Percentiles rank a stretch among this genome's conserved stretches.
These are phyloP conservation scores for Antrozous pallidus DNA, from an alignment of 2,797 vertebrate species.

Conservation along the genomic window DNA sequence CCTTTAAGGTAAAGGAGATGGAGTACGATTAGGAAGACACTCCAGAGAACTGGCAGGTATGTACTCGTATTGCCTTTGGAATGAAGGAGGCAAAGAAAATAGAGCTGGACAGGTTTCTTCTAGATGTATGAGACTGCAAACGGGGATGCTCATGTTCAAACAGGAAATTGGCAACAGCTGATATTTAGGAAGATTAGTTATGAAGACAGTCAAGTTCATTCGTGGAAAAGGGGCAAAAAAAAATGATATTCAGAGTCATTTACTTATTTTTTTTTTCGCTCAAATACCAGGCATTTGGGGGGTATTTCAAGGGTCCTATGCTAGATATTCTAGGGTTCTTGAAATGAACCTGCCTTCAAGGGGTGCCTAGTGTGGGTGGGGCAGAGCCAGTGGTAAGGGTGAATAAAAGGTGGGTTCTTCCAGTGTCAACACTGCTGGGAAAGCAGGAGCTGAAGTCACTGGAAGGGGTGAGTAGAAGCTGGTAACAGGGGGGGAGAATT, in stretches of 20 bases:
- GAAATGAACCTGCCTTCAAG: background rate
- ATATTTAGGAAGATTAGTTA: background rate
- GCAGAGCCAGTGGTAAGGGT: background rate
- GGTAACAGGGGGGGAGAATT: too few species aligned
- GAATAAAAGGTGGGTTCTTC: background rate
- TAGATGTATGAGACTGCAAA: background rate
- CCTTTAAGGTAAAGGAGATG: background rate
- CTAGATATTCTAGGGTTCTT: background rate
- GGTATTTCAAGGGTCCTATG: background rate
- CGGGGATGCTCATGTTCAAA: background rate
- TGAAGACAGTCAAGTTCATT: background rate
- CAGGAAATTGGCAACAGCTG: background rate
- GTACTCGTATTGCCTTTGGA: background rate
- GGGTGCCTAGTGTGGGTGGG: fast-evolving
- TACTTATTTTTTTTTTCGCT: background rate
- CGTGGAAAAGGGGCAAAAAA: background rate
- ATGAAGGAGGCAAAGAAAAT: background rate
- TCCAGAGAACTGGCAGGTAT: background rate
- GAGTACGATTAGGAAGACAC: background rate
- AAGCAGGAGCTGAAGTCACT: background rate
- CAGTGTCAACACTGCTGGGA: background rate
- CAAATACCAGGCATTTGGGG: background rate
- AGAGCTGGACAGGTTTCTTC: background rate
- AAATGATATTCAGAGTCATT: background rate
- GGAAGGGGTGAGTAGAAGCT: background rate